A percentile compares a stretch with the other conserved stretches of the same genome.
Conservation (phyloP, 2,797 vertebrate genomes). For the Pseudocheirus occidentalis region DNA sequence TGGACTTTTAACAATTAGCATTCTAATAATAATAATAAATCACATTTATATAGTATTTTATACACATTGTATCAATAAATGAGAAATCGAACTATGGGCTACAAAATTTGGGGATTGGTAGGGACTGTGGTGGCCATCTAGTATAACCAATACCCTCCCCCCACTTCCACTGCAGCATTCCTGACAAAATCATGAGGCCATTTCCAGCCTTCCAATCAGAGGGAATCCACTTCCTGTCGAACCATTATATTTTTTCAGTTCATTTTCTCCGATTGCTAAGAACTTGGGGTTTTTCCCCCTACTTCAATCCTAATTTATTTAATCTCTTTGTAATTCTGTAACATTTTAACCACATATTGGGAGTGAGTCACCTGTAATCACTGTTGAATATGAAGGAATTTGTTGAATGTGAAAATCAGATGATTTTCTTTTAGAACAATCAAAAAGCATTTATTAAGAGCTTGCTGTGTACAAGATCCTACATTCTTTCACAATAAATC, state of each 20-base stretch:
- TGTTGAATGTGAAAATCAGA: background rate
- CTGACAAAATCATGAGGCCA: background rate
- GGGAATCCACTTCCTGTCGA: background rate
- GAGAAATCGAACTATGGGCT: background rate
- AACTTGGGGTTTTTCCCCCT: background rate
- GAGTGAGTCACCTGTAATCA: conserved; percentile 20
- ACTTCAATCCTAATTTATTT: background rate
- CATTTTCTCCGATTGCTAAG: background rate
- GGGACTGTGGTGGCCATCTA: background rate
- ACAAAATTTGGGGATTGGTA: background rate
- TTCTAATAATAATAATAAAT: background rate
- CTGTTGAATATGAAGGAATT: conserved; percentile 16
- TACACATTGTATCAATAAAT: background rate
- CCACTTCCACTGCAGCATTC: background rate
- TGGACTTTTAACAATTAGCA: background rate
- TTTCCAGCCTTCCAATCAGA: background rate
- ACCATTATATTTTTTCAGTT: background rate
- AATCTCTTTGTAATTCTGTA: background rate
- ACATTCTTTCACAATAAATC: background rate
- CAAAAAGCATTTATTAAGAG: background rate
- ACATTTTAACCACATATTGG: background rate
- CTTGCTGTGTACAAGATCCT: background rate
- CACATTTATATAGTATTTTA: background rate
- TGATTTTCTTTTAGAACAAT: conserved; percentile 11
- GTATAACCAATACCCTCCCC: background rate